phyloP scores from a whole-genome alignment of 2,797 vertebrate genomes.

The Aphelocoma californica region DNA sequence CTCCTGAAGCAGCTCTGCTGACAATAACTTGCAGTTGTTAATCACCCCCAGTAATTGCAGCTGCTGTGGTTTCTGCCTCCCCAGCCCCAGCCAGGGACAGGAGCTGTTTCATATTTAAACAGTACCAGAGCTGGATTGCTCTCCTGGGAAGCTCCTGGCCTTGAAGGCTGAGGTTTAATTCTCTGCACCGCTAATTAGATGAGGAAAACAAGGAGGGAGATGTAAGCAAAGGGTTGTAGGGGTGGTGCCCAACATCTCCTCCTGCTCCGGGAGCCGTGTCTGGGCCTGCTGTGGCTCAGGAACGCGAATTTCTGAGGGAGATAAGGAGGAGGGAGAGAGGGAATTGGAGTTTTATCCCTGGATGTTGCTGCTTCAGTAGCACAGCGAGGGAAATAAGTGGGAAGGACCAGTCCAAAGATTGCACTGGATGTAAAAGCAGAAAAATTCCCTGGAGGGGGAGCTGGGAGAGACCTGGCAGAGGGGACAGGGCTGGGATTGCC shows the following conservation, averaged over 20 bases:
- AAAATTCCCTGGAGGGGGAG: neutral
- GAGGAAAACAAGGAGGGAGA: conserved; percentile 8
- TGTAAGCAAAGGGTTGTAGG: neutral
- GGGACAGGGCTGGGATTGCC: neutral
- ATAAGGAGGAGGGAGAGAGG: neutral
- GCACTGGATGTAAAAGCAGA: neutral
- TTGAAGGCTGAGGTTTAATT: conserved; percentile 65
- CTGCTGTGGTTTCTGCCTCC: conserved; percentile 34
- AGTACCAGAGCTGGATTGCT: conserved; percentile 55
- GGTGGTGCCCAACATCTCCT: neutral
- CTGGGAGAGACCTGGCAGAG: neutral
- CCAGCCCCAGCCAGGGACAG: conserved; percentile 33
- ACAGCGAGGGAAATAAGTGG: neutral
- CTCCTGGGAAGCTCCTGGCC: conserved; percentile 57
- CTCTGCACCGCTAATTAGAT: conserved; percentile 66
- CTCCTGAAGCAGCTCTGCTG: conserved; percentile 1
- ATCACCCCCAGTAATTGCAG: conserved; percentile 59
- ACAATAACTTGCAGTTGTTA: conserved; percentile 42
- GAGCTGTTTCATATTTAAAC: conserved; percentile 69
- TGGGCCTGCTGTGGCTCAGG: neutral
- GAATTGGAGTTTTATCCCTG: neutral
- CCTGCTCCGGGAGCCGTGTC: rapidly evolving
- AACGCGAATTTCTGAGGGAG: neutral
- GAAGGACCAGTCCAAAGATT: rapidly evolving
- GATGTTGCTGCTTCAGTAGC: neutral